Conservation (phyloP, 2,797 vertebrate species). For the Squalus acanthias region DNA sequence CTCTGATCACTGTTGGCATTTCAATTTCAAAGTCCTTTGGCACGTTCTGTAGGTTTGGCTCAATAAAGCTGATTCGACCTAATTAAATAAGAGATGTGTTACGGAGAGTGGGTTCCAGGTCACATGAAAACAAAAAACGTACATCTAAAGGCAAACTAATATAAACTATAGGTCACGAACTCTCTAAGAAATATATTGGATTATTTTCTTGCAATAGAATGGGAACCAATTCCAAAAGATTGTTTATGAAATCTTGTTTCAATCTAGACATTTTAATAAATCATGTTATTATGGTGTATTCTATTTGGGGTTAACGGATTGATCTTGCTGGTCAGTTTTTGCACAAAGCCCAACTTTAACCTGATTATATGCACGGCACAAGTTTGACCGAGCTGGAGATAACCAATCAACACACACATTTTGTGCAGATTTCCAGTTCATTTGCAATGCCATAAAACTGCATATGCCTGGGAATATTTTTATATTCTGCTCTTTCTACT, state of each 20-base stretch:
- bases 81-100: conserved; percentile 39
- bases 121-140: not conserved
- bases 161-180: not conserved
- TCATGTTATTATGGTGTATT: not conserved
- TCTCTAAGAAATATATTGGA: not conserved
- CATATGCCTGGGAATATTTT: not conserved
- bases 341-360: not conserved
- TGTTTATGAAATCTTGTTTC: not conserved
- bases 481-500: not conserved
- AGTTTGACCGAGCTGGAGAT: not conserved
- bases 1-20: conserved; percentile 73
- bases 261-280: not conserved
- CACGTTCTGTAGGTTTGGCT: conserved; percentile 94
- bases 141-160: not conserved
- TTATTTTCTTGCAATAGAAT: not conserved
- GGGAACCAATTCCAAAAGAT: not conserved
- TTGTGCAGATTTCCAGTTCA: not conserved
- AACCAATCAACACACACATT: not conserved
- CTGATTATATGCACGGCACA: not conserved
- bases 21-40: conserved; percentile 94
- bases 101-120: not conserved
- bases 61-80: conserved; percentile 87
- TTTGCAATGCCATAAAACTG: not conserved
- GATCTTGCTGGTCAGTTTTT: not conserved
- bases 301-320: not conserved